Evolutionary conservation across 92 coral and sea anemone species (phyloP).

Genomic region (Ricordea florida): DNA sequence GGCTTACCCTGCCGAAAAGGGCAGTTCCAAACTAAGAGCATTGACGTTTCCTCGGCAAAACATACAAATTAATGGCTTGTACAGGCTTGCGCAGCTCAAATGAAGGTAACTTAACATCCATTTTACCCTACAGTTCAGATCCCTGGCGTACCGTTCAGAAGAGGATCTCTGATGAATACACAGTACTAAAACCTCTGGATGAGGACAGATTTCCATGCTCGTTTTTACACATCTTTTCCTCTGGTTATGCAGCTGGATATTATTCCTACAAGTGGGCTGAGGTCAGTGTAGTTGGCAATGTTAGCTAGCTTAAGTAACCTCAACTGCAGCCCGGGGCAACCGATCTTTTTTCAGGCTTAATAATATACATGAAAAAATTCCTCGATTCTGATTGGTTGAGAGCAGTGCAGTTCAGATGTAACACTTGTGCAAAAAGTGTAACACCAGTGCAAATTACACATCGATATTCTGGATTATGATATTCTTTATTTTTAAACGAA

Average conservation of each 20-base stretch:
- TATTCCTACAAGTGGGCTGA: conserved; percentile 97
- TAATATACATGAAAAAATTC: not conserved
- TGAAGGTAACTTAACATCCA: not conserved
- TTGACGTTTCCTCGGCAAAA: no score
- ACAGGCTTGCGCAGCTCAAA: not conserved
- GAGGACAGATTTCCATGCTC: conserved; percentile 83
- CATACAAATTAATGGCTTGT: not conserved
- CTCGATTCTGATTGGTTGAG: no score
- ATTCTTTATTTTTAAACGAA: no score
- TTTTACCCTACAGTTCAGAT: conserved; percentile 49
- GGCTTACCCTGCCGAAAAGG: no score
- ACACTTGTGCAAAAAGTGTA: no score
- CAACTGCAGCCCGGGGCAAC: no score
- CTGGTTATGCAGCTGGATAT: conserved; percentile 88
- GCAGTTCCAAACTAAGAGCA: no score
- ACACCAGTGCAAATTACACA: no score
- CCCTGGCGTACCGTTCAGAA: conserved; percentile 71
- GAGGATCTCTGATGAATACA: conserved; percentile 66
- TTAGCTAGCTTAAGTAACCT: not conserved
- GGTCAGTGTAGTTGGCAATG: conserved; percentile 22
- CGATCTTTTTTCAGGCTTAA: no score
- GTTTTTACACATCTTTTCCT: conserved; percentile 82
- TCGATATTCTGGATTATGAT: no score
- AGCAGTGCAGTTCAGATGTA: no score
- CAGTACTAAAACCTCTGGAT: conserved; percentile 63